These are phyloP conservation scores for Lophotis ruficrista DNA, from an alignment of 2,113 vertebrate species.

Conservation along the genomic window DNA sequence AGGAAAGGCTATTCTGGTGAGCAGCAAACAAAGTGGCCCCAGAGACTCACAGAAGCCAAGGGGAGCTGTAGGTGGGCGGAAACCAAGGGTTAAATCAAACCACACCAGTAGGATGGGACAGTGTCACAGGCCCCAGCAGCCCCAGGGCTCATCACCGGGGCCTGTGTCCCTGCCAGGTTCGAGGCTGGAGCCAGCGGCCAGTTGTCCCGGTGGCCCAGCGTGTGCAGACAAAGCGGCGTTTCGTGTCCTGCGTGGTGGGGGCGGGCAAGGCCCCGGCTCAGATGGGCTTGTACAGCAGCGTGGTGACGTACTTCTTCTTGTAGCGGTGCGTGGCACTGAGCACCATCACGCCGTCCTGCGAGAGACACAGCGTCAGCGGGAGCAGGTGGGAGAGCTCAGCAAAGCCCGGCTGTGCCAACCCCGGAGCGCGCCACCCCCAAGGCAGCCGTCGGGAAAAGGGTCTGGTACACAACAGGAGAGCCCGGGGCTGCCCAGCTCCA, in stretches of 20 bases:
- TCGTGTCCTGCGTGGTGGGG: constrained; percentile 1
- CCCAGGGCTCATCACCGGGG: neutral
- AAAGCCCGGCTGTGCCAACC: neutral
- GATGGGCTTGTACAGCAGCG: constrained; percentile 81
- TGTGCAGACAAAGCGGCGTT: constrained; percentile 56
- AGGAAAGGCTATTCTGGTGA: constrained; percentile 8
- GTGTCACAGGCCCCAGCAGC: constrained; percentile 39
- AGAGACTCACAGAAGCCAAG: constrained; percentile 42
- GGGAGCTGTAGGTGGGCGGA: neutral
- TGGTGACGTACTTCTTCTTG: constrained; percentile 99
- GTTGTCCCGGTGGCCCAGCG: constrained; percentile 30
- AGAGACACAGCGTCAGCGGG: neutral
- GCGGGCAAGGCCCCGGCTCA: neutral
- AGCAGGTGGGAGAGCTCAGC: neutral
- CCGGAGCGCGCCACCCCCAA: neutral
- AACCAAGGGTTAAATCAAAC: constrained; percentile 64
- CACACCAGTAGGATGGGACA: constrained; percentile 54
- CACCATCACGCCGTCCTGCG: constrained; percentile 95
- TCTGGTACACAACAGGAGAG: neutral
- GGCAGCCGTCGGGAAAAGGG: neutral
- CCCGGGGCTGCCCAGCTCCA: neutral
- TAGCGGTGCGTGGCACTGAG: constrained; percentile 96
- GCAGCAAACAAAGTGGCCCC: constrained; percentile 17
- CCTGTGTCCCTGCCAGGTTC: neutral
- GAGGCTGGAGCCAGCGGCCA: constrained; percentile 38